Percentiles rank a stretch among this genome's conserved stretches.
phyloP scores from a whole-genome alignment of 2,888 invertebrate species.

The Blera fallax region DNA sequence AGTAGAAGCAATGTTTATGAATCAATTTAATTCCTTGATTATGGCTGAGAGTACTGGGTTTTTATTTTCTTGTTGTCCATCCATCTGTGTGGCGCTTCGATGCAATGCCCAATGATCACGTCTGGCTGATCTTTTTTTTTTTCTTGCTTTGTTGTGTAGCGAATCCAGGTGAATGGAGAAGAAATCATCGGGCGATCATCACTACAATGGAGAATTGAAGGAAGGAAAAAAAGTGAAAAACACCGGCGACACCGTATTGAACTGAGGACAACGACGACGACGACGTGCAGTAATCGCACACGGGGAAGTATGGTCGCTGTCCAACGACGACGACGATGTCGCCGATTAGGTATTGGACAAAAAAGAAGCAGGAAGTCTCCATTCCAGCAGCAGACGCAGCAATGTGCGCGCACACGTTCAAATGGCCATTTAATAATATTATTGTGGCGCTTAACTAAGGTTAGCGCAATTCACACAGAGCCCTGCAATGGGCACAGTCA shows the following conservation, averaged over 20 bases:
- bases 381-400: conserved; percentile 50
- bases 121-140: conserved; percentile 4
- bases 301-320: conserved; percentile 2
- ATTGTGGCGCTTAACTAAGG: conserved; percentile 68
- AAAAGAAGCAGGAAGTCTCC: conserved; percentile 71
- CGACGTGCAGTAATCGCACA: conserved; percentile 42
- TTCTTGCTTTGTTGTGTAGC: background rate
- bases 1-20: conserved; percentile 60
- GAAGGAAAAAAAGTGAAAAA: conserved; percentile 18
- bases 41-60: background rate
- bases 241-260: conserved; percentile 60
- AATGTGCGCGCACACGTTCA: conserved; percentile 67
- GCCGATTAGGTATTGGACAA: conserved; percentile 48
- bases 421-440: conserved; percentile 65
- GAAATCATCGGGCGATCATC: conserved; percentile 37
- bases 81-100: conserved; percentile 67
- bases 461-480: conserved; percentile 57
- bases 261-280: conserved; percentile 33
- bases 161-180: conserved; percentile 36
- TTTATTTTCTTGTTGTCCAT: conserved; percentile 34
- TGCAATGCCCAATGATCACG: conserved; percentile 7
- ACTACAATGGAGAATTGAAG: conserved; percentile 21
- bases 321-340: conserved; percentile 41
- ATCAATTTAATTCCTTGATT: conserved; percentile 69
- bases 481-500: conserved; percentile 5